A percentile compares a stretch with the other conserved stretches of the same genome.
phyloP scores from a whole-genome alignment of 1,140 invertebrate genomes.

The Sinella curviseta region DNA sequence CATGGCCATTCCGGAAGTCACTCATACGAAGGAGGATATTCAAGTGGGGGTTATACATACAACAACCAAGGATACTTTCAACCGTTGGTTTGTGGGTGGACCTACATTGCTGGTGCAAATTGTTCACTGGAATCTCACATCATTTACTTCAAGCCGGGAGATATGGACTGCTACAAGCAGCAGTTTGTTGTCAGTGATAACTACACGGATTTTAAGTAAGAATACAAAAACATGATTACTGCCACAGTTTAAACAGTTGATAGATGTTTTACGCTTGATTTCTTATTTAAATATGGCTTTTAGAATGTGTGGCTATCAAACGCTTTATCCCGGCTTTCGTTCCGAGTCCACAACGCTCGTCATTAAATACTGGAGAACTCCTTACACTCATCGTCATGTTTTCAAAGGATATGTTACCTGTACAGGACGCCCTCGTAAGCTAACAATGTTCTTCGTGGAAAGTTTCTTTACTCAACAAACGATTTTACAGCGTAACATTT shows the following conservation, averaged over 20 bases:
- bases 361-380: neutral
- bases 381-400: neutral
- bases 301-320: neutral
- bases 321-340: neutral
- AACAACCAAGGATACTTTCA: neutral
- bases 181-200: slow-evolving; percentile 16
- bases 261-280: neutral
- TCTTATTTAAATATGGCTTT: neutral
- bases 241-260: neutral
- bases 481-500: too few relatives aligned
- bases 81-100: neutral
- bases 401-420: slow-evolving; percentile 19
- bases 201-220: neutral
- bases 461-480: too few relatives aligned
- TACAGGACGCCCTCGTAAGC: neutral
- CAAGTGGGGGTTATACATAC: neutral
- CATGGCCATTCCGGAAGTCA: neutral
- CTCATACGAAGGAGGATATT: neutral
- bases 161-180: slow-evolving; percentile 6
- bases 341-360: neutral
- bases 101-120: neutral
- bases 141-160: neutral
- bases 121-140: slow-evolving; percentile 1
- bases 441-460: neutral
- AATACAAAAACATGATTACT: neutral